Evolutionary conservation across 2,797 vertebrate species (phyloP), one percentile per base, ranked within the genome.

Genomic region (Gephyroberyx darwinii): DNA sequence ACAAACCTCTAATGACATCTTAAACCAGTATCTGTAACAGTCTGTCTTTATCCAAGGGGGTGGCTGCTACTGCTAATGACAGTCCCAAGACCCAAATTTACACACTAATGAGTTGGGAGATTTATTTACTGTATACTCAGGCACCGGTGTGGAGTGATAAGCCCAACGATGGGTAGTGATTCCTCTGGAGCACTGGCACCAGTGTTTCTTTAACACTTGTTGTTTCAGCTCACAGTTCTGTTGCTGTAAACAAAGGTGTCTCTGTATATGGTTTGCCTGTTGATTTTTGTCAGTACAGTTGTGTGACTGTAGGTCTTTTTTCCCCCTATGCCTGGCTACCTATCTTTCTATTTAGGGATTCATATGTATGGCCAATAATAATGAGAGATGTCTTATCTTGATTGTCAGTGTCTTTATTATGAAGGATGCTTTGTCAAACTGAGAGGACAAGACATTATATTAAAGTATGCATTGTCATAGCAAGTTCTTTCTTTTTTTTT

Each of bases 31-130:
- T 77, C 84, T 86, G 78, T 80, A 84, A 82, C 72, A 73, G 80
- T 84, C 80, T 84, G 82, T 76, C 82, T 89, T 87, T 79, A 88
- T 84, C 88, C 82, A 75, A 80, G 74, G 78, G 82, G 85, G 80
- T 68, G 81, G 68, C 81, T 64, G 55, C 84, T 91, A 91, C 81
- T 64, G 55, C 84, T 91, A 91, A 93, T 93, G 86, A 88, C 84
- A 77, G 86, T 89, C 85, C 88, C 86, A 58, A 75, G 86, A 86
- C 86, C 90, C 84, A 84, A 74, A 87, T 91, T 89, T 88, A 68
- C 88, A 81, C 88, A 73, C 78, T 92, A 91, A 92, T 88, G 83
- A 91, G 82, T 78, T 78, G 81, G 78, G 80, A 91, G 85, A 91
- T 92, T 83, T 84, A 91, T 90, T 89, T 76, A 88, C 81, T 84